A percentile compares a stretch with the other conserved stretches of the same genome.
Conservation (phyloP, 2,113 vertebrate species). For the Misgurnus anguillicaudatus region DNA sequence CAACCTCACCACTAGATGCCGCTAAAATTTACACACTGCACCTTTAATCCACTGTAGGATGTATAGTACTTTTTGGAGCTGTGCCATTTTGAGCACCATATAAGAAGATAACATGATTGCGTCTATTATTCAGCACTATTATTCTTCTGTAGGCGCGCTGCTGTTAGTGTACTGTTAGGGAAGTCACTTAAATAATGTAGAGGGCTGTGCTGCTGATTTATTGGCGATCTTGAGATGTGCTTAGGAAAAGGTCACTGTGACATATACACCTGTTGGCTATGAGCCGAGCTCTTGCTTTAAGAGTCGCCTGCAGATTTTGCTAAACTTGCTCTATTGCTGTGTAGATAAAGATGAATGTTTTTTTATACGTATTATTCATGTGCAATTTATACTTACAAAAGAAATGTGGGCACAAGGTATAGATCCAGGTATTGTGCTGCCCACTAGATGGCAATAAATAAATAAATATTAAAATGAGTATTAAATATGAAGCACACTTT, state of each 20-base stretch:
- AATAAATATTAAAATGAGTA: not conserved
- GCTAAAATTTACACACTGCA: too few relatives aligned
- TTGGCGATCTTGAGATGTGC: conserved; percentile 38
- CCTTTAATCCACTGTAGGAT: too few relatives aligned
- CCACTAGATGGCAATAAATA: conserved; percentile 19
- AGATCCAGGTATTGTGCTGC: not conserved
- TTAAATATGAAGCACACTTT: too few relatives aligned
- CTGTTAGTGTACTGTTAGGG: conserved; percentile 38
- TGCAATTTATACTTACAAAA: not conserved
- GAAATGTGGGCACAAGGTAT: not conserved
- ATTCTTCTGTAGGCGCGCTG: conserved; percentile 3
- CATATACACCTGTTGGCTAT: conserved; percentile 44
- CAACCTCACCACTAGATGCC: too few relatives aligned
- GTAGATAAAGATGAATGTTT: not conserved
- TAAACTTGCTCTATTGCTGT: not conserved
- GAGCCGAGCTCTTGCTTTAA: conserved; percentile 9
- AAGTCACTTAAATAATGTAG: conserved; percentile 50
- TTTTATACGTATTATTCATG: not conserved
- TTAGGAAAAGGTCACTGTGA: conserved; percentile 53
- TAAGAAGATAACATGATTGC: too few relatives aligned
- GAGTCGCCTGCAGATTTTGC: conserved; percentile 6
- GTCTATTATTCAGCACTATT: not conserved
- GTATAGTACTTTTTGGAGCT: too few relatives aligned
- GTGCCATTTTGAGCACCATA: too few relatives aligned
- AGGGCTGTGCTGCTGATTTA: conserved; percentile 31